phyloP scores from a whole-genome alignment of 2,113 vertebrate genomes.

The Melanerpes aurifrons region DNA sequence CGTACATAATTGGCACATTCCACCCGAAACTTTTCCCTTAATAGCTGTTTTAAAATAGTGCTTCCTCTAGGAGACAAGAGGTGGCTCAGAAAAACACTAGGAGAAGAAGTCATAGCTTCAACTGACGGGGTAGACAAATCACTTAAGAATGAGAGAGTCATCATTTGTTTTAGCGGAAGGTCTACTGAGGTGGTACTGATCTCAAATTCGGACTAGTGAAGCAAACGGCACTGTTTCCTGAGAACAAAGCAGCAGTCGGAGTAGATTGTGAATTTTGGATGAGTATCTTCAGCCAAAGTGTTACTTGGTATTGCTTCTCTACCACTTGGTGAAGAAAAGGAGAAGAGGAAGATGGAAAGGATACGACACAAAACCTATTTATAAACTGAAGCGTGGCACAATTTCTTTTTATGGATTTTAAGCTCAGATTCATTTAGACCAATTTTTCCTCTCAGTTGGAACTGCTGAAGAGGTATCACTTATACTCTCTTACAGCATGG shows the following conservation, averaged over 20 bases:
- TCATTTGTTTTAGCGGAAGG: neutral
- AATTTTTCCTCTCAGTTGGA: constrained; percentile 27
- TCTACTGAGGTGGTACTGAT: neutral
- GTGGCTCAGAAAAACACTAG: neutral
- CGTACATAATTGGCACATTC: neutral
- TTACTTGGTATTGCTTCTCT: constrained; percentile 20
- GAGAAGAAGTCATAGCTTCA: neutral
- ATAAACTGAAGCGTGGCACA: neutral
- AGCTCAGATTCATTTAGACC: constrained; percentile 18
- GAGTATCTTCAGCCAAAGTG: neutral
- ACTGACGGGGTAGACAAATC: neutral
- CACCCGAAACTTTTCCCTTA: neutral
- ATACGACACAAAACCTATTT: neutral
- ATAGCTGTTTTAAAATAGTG: neutral
- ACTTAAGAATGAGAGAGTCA: neutral
- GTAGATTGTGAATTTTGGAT: neutral
- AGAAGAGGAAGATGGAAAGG: neutral
- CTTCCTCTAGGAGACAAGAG: neutral
- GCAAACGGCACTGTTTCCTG: neutral
- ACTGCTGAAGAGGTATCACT: constrained; percentile 28
- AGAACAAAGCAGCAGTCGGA: neutral
- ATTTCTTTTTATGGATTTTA: constrained; percentile 43
- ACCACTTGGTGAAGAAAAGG: neutral
- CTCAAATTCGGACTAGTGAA: neutral
- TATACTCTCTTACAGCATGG: neutral